Evolutionary conservation across 2,113 vertebrate species (phyloP), one percentile per base, ranked within the genome.

Genomic region (Amphilophus citrinellus): DNA sequence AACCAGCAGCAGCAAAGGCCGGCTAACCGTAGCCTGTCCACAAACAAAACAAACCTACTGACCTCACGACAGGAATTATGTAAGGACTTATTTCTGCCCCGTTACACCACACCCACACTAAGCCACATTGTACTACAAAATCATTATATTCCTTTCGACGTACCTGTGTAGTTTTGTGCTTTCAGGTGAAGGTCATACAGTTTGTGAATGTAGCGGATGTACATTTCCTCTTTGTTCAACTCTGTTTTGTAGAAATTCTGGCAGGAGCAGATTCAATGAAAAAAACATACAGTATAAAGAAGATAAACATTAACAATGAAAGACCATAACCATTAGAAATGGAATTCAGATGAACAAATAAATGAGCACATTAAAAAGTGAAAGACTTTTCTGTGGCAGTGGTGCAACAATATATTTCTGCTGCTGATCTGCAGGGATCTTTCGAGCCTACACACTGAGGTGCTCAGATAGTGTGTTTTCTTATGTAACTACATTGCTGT

Each of bases 191-290:
- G 95, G 85, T 99, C 98, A 75, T 98, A 99, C 32, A 99, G 97
- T 85, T 99, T 99, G 95, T 99, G 98, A 68, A 99, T 99, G 93
- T 99, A 99, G 37, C 98, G 98, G 94, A 99, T 99, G 94, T 99
- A 99, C 98, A 99, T 99, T 91, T 99, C 98, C 91, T 99, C 98
- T 90, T 99, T 99, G 94, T 99, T 99, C 91, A 99, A 86, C 86
- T 99, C 98, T 0, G 98, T 99, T 95, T 99, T 99, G 94, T 99
- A 99, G 95, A 99, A 99, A 94, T 99, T 99, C 98, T 99, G 96
- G 37, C 88, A 92, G 90, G 79, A 86, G 61, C 37, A 3, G 32
- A 68, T 60, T 66, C 1, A 24, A 35, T 47, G 53, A n/a, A 59
- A 66, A 24, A 9, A 1, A 47, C 11, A 78, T 1, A 24, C 6